Base-by-base conservation (phyloP, 2,797 vertebrate genomes). In the Craterocephalus amniculus region DNA sequence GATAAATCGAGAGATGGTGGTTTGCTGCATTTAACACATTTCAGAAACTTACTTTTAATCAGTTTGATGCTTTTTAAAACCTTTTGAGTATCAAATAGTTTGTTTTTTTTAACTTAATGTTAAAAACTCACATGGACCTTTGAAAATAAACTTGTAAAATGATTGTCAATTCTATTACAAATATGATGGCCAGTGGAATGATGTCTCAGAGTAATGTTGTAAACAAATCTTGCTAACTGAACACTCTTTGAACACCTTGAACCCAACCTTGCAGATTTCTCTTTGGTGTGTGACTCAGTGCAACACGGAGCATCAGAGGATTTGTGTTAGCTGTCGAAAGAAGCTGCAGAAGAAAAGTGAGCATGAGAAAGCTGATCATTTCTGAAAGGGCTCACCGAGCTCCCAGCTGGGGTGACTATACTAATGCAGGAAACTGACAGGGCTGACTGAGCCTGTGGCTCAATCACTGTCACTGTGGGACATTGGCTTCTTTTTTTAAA, bases 231-330 rank as follows among this genome's bases (percentile, higher is more conserved):
- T 20, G 27, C 51, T 66, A 29, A 63, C 62, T 56, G 20, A 20
- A 51, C 57, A 67, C 56, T 6, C n/a, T n/a, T 3, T 8, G 63
- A 63, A 55, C 52, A 74, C 40, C 18, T 29, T 40, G 11, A 43
- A 13, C 24, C 54, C 12, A 22, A 22, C 24, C 12, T 63, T 56
- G 48, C 7, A 59, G 4, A 27, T 77, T 87, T 76, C 14, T 2
- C 43, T 75, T 65, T 60, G 14, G n/a, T 67, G 57, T 49, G 40
- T 69, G 64, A 76, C 64, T 38, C 36, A 7, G 3, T 38, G 36
- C 13, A 14, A 74, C 34, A 62, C 18, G 54, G 79, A 78, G 83
- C 59, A 84, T 82, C 67, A 79, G 63, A 79, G 70, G 59, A 85
- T 58, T 72, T 57, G 49, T 72, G 71, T 62, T 43, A 18, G 34